phyloP scores from a whole-genome alignment of 2,797 vertebrate species.

The Xiphorhynchus erythropygius region DNA sequence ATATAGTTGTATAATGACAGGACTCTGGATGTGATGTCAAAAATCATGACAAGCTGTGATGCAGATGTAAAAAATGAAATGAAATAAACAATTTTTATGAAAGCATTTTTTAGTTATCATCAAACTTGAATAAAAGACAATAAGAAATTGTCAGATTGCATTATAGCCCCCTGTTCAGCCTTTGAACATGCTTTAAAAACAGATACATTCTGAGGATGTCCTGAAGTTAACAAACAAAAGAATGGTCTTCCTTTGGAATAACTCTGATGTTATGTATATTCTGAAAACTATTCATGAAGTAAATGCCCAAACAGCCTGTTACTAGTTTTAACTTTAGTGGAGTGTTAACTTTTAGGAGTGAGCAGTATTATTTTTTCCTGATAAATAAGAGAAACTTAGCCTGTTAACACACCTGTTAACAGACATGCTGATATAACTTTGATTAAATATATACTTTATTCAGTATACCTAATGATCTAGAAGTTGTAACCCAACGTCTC shows the following conservation, averaged over 20 bases:
- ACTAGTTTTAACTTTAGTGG: neutral
- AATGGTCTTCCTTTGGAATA: neutral
- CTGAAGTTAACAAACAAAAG: neutral
- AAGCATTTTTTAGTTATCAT: neutral
- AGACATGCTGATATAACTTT: neutral
- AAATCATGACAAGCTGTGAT: neutral
- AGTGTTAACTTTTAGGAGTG: neutral
- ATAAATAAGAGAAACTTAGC: neutral
- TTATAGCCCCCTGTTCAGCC: fast-evolving
- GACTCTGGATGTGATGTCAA: neutral
- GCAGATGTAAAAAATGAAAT: neutral
- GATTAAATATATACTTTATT: neutral
- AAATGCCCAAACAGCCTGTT: neutral
- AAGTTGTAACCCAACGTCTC: neutral
- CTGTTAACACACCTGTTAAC: neutral
- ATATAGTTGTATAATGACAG: neutral
- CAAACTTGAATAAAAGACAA: neutral
- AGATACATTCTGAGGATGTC: neutral
- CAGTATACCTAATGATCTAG: neutral
- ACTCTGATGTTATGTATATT: neutral
- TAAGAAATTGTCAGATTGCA: neutral
- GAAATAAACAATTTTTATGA: neutral
- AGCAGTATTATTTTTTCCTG: neutral
- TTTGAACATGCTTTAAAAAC: neutral
- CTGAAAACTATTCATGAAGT: neutral